Percentiles rank a stretch among this genome's conserved stretches.
These are phyloP conservation scores for Zophobas morio DNA, from an alignment of 1,140 invertebrate species.

Conservation along the genomic window DNA sequence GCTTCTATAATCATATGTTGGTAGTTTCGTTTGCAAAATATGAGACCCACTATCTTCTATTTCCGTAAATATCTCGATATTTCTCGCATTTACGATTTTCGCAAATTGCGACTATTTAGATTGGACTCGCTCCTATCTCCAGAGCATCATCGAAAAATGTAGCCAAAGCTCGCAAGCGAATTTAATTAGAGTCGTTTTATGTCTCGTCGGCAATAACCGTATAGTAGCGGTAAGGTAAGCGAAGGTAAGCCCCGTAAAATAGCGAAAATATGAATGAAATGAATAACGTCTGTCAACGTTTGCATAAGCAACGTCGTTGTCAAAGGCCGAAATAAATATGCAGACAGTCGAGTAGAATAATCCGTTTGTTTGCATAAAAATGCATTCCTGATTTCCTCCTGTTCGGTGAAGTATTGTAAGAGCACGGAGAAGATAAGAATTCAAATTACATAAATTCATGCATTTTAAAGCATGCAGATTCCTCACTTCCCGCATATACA, in stretches of 20 bases:
- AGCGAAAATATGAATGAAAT: conserved; percentile 27
- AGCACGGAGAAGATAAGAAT: conserved; percentile 54
- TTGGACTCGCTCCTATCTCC: no score
- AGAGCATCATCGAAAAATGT: no score
- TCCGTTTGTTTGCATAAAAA: conserved; percentile 46
- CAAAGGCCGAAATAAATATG: conserved; percentile 29
- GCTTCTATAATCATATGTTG: no score
- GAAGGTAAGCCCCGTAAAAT: conserved; percentile 8
- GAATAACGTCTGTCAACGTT: conserved; percentile 32
- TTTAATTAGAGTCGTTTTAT: conserved; percentile 20
- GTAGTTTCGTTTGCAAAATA: no score
- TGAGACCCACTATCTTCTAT: no score
- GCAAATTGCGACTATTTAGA: no score
- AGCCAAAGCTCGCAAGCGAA: not conserved
- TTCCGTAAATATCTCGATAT: no score
- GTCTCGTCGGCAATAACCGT: not conserved
- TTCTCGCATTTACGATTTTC: no score
- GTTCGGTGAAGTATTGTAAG: conserved; percentile 32
- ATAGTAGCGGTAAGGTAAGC: not conserved
- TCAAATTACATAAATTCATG: conserved; percentile 64
- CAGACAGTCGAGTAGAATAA: conserved; percentile 28
- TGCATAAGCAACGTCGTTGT: conserved; percentile 10
- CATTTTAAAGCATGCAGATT: conserved; percentile 65
- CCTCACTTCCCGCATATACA: conserved; percentile 58
- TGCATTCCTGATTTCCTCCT: conserved; percentile 46